Conservation (phyloP, 2,797 vertebrate species). For the Muscicapa comitata region DNA sequence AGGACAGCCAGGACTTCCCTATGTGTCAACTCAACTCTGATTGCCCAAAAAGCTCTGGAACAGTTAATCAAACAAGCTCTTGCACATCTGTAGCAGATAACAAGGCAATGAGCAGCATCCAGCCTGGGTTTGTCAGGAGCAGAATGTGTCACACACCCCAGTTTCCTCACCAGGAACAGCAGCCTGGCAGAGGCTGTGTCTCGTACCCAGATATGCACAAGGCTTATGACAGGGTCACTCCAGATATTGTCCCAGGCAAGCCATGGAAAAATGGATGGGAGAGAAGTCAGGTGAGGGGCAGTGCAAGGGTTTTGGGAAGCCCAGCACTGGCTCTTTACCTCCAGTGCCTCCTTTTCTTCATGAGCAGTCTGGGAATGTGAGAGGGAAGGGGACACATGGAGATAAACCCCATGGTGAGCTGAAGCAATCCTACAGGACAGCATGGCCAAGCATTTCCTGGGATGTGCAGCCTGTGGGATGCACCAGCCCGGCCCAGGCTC, state of each 20-base stretch:
- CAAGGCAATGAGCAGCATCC: background rate
- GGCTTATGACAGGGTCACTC: background rate
- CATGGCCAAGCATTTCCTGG: background rate
- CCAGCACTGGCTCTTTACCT: background rate
- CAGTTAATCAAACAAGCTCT: background rate
- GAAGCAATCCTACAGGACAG: background rate
- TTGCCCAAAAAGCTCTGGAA: background rate
- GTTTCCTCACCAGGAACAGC: background rate
- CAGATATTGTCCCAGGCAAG: background rate
- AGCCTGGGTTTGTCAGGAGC: background rate
- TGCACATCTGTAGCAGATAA: background rate
- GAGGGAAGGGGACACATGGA: background rate
- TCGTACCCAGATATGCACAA: background rate
- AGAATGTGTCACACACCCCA: background rate
- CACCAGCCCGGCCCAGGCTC: background rate
- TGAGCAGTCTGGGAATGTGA: background rate
- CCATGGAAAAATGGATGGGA: background rate
- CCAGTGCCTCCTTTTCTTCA: background rate
- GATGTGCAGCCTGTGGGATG: background rate
- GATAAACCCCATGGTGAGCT: background rate
- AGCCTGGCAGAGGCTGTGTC: background rate
- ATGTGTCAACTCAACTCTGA: background rate
- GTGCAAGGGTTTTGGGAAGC: accelerated
- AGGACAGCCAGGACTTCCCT: background rate
- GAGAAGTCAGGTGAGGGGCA: background rate